phyloP scores from a whole-genome alignment of 2,113 vertebrate genomes.

The Ammodytes dubius region DNA sequence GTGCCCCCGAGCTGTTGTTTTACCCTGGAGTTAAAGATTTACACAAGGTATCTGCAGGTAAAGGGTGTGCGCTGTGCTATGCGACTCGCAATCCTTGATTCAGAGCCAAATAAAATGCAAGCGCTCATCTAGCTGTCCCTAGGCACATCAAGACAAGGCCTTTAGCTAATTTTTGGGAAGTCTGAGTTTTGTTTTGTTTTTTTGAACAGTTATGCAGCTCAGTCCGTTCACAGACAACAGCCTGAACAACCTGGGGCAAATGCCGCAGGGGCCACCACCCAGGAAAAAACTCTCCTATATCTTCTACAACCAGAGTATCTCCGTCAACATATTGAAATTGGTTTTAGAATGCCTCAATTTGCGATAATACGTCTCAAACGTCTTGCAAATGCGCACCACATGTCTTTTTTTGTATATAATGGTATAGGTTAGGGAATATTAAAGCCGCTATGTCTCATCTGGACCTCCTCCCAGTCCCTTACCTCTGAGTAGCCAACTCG shows the following conservation, averaged over 20 bases:
- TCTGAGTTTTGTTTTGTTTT: conserved; percentile 44
- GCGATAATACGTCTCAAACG: conserved; percentile 61
- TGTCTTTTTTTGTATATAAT: conserved; percentile 55
- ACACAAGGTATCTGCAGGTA: conserved; percentile 60
- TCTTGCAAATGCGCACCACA: conserved; percentile 68
- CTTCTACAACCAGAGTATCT: conserved; percentile 14
- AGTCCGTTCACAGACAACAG: conserved; percentile 26
- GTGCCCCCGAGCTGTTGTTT: conserved; percentile 10
- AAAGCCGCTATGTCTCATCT: conserved; percentile 65
- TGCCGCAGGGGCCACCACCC: conserved; percentile 2
- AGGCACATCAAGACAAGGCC: conserved; percentile 73
- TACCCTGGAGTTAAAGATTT: conserved; percentile 12
- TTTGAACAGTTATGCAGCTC: conserved; percentile 34
- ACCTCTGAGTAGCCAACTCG: conserved; percentile 59
- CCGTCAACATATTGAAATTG: conserved; percentile 23
- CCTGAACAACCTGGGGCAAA: conserved; percentile 23
- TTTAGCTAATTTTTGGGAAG: conserved; percentile 72
- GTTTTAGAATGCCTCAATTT: conserved; percentile 33
- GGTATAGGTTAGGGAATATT: conserved; percentile 41
- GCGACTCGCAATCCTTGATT: conserved; percentile 75
- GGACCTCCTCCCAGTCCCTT: conserved; percentile 64
- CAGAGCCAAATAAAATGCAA: conserved; percentile 72
- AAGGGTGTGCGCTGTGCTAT: conserved; percentile 35
- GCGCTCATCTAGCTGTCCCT: conserved; percentile 75
- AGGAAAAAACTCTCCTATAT: conserved; percentile 6